A percentile compares a stretch with the other conserved stretches of the same genome.
Evolutionary conservation across 2,113 vertebrate species (phyloP).

Genomic region (Carassius auratus): DNA sequence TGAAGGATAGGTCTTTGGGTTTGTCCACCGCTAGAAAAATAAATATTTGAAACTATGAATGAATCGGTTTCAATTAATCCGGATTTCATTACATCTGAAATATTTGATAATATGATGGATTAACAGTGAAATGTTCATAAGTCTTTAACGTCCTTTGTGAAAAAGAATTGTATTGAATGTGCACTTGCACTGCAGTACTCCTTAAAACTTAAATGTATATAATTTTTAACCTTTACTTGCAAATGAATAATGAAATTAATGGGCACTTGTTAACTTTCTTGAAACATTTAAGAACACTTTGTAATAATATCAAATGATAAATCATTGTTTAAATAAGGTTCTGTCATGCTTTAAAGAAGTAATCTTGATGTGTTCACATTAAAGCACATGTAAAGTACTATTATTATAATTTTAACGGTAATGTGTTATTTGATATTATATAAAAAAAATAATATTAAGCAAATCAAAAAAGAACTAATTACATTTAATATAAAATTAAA

Average conservation of each 20-base stretch:
- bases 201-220: no score
- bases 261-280: not conserved
- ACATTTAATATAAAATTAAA: not conserved
- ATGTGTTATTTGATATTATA: not conserved
- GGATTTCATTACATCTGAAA: not conserved
- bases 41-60: not conserved
- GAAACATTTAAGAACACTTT: not conserved
- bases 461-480: not conserved
- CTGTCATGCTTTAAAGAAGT: no score
- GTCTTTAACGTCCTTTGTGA: no score
- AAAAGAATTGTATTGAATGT: not conserved
- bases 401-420: not conserved
- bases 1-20: constrained; percentile 93
- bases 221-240: not conserved
- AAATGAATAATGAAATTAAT: not conserved
- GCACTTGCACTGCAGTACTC: not conserved
- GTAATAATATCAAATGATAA: not conserved
- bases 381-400: not conserved
- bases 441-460: not conserved
- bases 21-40: constrained; percentile 86
- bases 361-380: no score
- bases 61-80: not conserved
- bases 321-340: no score
- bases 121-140: no score
- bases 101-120: not conserved